Base-by-base conservation (phyloP, 1,140 invertebrate species). In the Sarcophaga peregrina region DNA sequence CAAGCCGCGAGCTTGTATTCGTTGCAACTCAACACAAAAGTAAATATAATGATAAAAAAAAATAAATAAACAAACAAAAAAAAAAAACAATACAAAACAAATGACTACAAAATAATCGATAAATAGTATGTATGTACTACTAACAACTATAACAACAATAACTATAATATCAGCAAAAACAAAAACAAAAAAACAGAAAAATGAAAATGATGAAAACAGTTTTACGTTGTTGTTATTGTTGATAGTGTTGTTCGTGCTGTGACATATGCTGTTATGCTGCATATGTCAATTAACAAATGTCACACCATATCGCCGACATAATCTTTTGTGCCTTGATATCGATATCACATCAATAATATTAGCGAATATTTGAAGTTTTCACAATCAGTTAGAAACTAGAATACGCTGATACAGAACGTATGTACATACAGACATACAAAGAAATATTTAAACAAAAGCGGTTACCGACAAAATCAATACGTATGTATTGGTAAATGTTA, bases 271-370 rank as follows among this genome's bases (percentile, higher is more conserved):
- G 25, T 81, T 68, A n/a, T 76, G 80, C 62, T 81, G 80, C 81
- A 82, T 50, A 52, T 82, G 81, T 80, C 45, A 10, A 45, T 83
- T 87, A 87, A 88, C 87, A 88, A 88, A 89, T 88, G 87, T 89
- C 87, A 89, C 87, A 89, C 86, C 87, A 89, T 89, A 89, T 87
- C 87, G 86, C 10, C 46, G 54, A 89, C 87, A 89, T 89, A 89
- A 89, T 89, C 87, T 87, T 86, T 89, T 89, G 87, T 89, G 25
- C 25, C 25, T 37, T 37, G 25, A 37, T 37, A 37, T 37, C 25
- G 4, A 37, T 37, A 37, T 37, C 25, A 37, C 25, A 37, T 37
- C 25, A 37, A 37, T 37, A 37, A 37, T 37, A 37, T 37, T 37
- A 37, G 25, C 25, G 25, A 37, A 37, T 37, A 37, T 37, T 37